Base-by-base conservation (phyloP, 2,888 invertebrate genomes). In the Pandemis corylana region DNA sequence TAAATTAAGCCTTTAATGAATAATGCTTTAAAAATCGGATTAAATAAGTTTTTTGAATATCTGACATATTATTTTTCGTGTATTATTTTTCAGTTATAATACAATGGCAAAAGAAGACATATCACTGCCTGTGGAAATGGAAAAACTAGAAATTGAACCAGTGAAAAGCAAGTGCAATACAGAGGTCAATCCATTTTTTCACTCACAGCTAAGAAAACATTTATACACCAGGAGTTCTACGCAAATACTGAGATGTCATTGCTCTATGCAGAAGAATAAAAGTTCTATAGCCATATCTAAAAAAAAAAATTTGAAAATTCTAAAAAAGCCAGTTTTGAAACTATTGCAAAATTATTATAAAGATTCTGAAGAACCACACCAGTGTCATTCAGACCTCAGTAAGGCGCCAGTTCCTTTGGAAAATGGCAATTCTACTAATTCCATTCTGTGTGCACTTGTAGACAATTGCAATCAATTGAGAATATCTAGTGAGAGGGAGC, bases 281-380 rank as follows among this genome's bases (percentile, higher is more conserved):
- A 85, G 82, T 42, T 70, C 70, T 73, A 68, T 83, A 77, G 81
- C 86, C 71, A 89, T 91, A 72, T 83, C 81, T 77, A 93, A 94
- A 87, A 92, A 89, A 80, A 93, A 90, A 83, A 90, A 87, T 78
- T 95, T 94, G 87, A 75, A 75, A 62, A 86, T 96, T 76, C 84
- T 96, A 49, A 95, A 94, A 78, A 95, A 96, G 80, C 96, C 96
- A 51, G 89, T 95, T 67, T 85, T 96, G 77, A 95, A 95, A 83
- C 88, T 95, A 78, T 84, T 95, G 68, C 89, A 89, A 77, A 85
- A 79, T 75, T 80, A 79, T 46, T 70, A 80, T 76, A 78, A 79
- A 77, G 75, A 82, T 66, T 72, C 77, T 56, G 76, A 74, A 51
- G 69, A 70, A 15, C 51, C 66, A 15, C 66, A 75, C 12, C 69